A percentile compares a stretch with the other conserved stretches of the same genome.
Evolutionary conservation across 2,888 invertebrate species (phyloP).

Genomic region (Calliscelio sp.): DNA sequence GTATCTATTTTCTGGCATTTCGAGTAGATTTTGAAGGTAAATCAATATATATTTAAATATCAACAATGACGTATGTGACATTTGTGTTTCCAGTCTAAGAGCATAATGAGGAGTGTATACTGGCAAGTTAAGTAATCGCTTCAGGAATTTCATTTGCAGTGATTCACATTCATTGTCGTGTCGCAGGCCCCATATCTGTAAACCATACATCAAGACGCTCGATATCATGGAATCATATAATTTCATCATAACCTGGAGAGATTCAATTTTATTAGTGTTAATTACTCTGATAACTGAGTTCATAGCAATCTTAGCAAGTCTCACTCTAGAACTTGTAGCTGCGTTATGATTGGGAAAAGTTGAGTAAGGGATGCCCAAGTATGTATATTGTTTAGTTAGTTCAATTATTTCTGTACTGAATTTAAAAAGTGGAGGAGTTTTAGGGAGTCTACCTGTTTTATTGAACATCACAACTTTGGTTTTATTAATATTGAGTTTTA

Average conservation of each 20-base stretch:
- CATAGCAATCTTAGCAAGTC: not conserved
- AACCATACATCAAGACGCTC: not conserved
- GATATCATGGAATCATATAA: not conserved
- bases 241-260: not conserved
- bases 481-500: not conserved
- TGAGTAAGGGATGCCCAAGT: not conserved
- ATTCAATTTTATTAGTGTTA: conserved; percentile 3
- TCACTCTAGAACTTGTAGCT: not conserved
- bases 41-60: not conserved
- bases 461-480: conserved; percentile 18
- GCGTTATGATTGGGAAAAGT: not conserved
- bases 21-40: not conserved
- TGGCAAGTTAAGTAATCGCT: conserved; percentile 2
- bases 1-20: conserved; percentile 14
- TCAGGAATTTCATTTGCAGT: conserved; percentile 3
- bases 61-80: not conserved
- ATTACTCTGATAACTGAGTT: conserved; percentile 16
- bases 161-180: not conserved
- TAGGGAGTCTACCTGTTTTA: not conserved
- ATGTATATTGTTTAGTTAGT: not conserved
- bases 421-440: not conserved
- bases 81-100: not conserved
- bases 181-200: not conserved
- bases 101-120: not conserved
- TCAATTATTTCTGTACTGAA: not conserved